Percentiles rank a stretch among this genome's conserved stretches.
Evolutionary conservation across 2,797 vertebrate species (phyloP).

Genomic region (Labroides dimidiatus): DNA sequence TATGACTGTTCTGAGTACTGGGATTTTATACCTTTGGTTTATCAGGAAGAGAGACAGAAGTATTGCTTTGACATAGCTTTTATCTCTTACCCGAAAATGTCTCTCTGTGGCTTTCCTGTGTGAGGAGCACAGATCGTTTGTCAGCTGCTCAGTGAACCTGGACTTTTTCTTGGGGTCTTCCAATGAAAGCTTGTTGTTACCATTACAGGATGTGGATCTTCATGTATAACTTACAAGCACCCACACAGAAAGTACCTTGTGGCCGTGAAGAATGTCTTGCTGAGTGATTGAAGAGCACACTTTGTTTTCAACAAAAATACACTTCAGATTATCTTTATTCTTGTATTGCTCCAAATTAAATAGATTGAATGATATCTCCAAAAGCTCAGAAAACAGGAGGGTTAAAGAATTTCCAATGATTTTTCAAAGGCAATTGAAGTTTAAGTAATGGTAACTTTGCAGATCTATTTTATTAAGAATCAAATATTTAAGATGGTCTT

Average conservation of each 20-base stretch:
- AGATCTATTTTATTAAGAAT: constrained; percentile 6
- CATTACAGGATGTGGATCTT: constrained; percentile 68
- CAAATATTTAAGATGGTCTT: background rate
- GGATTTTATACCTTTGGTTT: background rate
- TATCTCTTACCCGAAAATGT: constrained; percentile 60
- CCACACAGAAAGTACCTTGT: constrained; percentile 76
- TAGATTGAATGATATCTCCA: background rate
- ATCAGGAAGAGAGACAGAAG: background rate
- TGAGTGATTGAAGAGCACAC: constrained; percentile 9
- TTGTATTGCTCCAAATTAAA: constrained; percentile 2
- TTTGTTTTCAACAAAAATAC: constrained; percentile 6
- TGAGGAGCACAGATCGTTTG: constrained; percentile 43
- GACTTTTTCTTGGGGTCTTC: constrained; percentile 71
- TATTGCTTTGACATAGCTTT: constrained; percentile 23
- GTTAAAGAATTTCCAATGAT: background rate
- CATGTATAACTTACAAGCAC: constrained; percentile 44
- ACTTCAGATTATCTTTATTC: background rate
- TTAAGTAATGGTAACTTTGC: background rate
- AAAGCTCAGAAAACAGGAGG: background rate
- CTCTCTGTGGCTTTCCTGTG: constrained; percentile 72
- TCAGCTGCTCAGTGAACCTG: constrained; percentile 45
- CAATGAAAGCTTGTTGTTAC: constrained; percentile 48
- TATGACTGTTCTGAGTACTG: background rate
- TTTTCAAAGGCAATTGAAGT: background rate
- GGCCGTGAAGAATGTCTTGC: constrained; percentile 33